These are phyloP conservation scores for Campoplex nolae DNA, from an alignment of 2,888 invertebrate genomes.

Conservation along the genomic window DNA sequence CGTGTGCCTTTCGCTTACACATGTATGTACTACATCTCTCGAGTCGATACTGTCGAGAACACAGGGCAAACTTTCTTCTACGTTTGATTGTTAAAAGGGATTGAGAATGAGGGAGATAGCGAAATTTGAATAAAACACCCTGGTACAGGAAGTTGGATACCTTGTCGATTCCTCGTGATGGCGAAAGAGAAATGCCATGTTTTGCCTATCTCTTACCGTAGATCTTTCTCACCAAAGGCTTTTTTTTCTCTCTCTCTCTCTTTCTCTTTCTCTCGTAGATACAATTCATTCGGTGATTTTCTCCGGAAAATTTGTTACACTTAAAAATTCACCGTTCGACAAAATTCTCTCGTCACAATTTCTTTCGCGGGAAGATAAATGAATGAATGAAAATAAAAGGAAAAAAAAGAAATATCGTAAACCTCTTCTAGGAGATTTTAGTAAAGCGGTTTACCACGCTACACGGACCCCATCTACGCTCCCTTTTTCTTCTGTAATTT, in stretches of 20 bases:
- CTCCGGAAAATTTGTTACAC: neutral
- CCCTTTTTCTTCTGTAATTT: neutral
- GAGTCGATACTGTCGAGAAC: conserved; percentile 17
- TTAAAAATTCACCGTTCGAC: neutral
- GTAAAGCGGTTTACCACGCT: conserved; percentile 8
- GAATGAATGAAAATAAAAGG: neutral
- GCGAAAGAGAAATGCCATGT: neutral
- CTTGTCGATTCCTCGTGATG: conserved; percentile 8
- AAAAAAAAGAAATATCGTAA: neutral
- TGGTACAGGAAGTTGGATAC: conserved; percentile 13
- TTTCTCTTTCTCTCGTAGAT: neutral
- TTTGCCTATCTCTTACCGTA: neutral
- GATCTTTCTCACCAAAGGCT: neutral
- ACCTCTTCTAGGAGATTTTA: conserved; percentile 4
- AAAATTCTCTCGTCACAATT: neutral
- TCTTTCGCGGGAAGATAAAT: neutral
- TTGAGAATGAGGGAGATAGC: neutral
- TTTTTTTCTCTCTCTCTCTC: neutral
- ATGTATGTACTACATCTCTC: conserved; percentile 16
- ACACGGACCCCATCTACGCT: neutral
- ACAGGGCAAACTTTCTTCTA: conserved; percentile 26
- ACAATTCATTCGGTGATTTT: neutral
- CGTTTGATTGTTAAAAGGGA: conserved; percentile 4
- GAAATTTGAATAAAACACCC: conserved; percentile 18
- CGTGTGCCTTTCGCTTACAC: conserved; percentile 13